Evolutionary conservation across 2,113 vertebrate species (phyloP).

Genomic region (Sterrhoptilus dennistouni): DNA sequence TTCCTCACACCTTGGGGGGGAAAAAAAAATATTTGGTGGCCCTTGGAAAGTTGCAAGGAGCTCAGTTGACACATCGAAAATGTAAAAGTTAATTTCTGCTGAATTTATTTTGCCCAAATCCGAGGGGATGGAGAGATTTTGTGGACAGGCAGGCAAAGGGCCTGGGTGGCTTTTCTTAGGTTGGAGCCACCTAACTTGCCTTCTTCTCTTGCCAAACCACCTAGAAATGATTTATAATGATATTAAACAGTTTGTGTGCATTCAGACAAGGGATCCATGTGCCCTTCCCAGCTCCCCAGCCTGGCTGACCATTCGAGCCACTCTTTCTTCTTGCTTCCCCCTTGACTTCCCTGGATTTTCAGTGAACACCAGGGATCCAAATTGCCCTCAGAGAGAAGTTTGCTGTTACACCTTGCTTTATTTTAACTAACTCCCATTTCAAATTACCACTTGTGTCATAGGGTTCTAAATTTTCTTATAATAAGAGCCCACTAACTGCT

Average conservation of each 20-base stretch:
- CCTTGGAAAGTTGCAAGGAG: neutral
- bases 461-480: neutral
- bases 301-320: neutral
- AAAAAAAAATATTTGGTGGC: neutral
- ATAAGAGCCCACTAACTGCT: neutral
- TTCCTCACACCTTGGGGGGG: neutral
- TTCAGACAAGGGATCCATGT: accelerated
- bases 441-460: neutral
- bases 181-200: neutral
- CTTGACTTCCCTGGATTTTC: neutral
- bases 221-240: neutral
- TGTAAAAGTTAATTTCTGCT: neutral
- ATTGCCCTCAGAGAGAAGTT: neutral
- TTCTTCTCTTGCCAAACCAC: neutral
- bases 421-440: neutral
- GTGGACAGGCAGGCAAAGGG: neutral
- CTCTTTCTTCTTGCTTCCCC: neutral
- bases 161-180: neutral
- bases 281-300: neutral
- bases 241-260: neutral
- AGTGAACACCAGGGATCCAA: neutral
- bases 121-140: accelerated
- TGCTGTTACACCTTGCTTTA: neutral
- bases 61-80: neutral
- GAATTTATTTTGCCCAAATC: neutral